Conservation (phyloP, 2,888 invertebrate genomes). For the Napeogenes inachia region DNA sequence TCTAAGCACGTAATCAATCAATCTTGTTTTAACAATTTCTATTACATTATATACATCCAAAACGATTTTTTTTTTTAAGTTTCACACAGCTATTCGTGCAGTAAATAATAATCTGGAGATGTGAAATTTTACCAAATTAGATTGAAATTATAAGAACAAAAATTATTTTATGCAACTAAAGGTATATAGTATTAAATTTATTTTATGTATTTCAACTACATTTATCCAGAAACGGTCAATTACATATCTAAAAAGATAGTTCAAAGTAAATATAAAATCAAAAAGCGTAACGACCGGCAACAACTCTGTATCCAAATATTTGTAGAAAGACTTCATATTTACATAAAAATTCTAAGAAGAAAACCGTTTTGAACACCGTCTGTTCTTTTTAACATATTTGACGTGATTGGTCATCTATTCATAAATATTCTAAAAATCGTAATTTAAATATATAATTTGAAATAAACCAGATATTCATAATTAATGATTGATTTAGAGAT, state of each 20-base stretch:
- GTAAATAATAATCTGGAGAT: too few relatives aligned
- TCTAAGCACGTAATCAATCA: background rate
- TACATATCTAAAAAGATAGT: background rate
- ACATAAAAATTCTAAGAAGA: conserved; percentile 54
- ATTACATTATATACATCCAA: too few relatives aligned
- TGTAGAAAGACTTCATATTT: conserved; percentile 54
- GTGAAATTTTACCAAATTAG: too few relatives aligned
- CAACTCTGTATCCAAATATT: conserved; percentile 54
- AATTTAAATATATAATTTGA: background rate
- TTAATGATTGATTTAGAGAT: background rate
- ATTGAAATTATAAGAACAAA: too few relatives aligned
- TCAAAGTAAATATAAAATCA: conserved; percentile 55
- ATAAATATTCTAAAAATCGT: background rate
- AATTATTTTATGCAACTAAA: too few relatives aligned
- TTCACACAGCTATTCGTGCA: too few relatives aligned
- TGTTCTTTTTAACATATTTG: conserved; percentile 33
- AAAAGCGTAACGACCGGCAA: conserved; percentile 56
- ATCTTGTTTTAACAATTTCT: background rate
- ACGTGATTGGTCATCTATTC: background rate
- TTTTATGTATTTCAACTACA: background rate
- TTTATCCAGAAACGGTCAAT: conserved; percentile 2
- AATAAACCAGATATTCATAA: background rate
- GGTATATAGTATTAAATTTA: too few relatives aligned
- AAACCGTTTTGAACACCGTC: conserved; percentile 42
- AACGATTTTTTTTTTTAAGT: too few relatives aligned